Conservation (phyloP, 2,888 invertebrate genomes). For the Nephrotoma guestfalica region DNA sequence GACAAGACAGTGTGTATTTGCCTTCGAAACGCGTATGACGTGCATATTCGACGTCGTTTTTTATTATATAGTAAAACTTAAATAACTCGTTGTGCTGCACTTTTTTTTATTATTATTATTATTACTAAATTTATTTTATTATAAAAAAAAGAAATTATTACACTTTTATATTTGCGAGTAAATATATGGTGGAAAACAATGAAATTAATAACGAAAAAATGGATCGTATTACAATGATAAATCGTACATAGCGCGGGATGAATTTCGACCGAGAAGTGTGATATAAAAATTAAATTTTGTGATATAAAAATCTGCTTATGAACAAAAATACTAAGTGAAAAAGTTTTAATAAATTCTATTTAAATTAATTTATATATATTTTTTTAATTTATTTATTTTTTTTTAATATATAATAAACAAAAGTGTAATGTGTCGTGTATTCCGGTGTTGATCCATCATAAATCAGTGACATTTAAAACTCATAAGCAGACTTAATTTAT, state of each 20-base stretch:
- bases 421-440: neutral
- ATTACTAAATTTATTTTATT: neutral
- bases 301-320: neutral
- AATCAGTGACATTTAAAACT: neutral
- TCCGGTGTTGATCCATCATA: neutral
- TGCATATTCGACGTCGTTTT: conserved; percentile 18
- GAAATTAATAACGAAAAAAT: neutral
- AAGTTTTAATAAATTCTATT: neutral
- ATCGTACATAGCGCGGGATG: neutral
- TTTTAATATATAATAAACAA: neutral
- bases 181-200: neutral
- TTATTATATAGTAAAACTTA: conserved; percentile 4
- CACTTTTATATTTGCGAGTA: neutral
- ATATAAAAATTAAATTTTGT: neutral
- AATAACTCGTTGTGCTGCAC: conserved; percentile 4
- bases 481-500: neutral
- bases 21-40: conserved; percentile 36
- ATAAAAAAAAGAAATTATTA: neutral
- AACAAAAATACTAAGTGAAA: neutral
- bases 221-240: neutral
- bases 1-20: conserved; percentile 35
- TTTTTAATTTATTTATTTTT: neutral
- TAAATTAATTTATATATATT: neutral
- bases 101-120: neutral
- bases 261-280: neutral